phyloP scores from a whole-genome alignment of 2,113 vertebrate species.

The Syngnathus floridae region DNA sequence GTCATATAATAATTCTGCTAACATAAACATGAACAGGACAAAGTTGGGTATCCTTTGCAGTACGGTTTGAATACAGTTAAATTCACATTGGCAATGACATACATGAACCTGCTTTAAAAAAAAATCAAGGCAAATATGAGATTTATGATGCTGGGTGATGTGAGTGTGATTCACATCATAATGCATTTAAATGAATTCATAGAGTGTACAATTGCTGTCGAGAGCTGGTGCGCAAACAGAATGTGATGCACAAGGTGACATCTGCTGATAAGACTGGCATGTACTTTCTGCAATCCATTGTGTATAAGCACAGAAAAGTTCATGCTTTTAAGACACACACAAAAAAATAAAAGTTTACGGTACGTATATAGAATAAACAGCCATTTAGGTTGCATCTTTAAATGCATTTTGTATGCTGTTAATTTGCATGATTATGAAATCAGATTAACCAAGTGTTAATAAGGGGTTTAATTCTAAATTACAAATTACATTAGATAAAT shows the following conservation, averaged over 20 bases:
- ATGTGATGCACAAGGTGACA: neutral
- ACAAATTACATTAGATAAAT: too few species aligned
- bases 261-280: constrained; percentile 2
- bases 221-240: neutral
- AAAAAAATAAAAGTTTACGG: neutral
- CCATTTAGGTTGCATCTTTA: constrained; percentile 12
- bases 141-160: neutral
- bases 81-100: neutral
- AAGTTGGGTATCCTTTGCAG: neutral
- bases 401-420: constrained; percentile 3
- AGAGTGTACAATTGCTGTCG: neutral
- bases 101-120: neutral
- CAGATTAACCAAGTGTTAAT: neutral
- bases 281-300: neutral
- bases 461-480: neutral
- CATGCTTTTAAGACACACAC: neutral
- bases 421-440: constrained; percentile 20
- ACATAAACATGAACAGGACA: neutral
- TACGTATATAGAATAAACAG: neutral
- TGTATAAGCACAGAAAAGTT: neutral
- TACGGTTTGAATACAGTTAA: constrained; percentile 2
- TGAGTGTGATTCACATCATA: neutral
- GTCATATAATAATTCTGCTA: neutral
- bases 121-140: neutral
- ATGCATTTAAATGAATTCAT: neutral